These are phyloP conservation scores for Petaurus breviceps DNA, from an alignment of 2,113 vertebrate species.

Conservation along the genomic window DNA sequence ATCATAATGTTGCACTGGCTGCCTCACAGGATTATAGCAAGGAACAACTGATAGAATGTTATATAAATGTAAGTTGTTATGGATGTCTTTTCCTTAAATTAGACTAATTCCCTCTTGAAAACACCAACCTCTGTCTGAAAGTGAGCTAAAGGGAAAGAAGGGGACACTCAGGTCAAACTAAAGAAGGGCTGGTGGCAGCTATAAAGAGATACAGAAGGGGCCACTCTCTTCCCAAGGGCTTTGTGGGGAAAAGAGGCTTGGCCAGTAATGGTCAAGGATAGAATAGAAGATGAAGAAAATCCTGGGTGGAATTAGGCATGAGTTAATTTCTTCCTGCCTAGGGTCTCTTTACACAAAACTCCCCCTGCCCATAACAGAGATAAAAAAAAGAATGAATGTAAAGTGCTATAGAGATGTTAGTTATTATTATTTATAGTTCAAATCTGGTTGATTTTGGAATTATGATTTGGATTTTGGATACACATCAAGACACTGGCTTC, in stretches of 20 bases:
- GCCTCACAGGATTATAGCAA: not conserved
- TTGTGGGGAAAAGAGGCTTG: not conserved
- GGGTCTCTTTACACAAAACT: constrained; percentile 19
- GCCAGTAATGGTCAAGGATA: not conserved
- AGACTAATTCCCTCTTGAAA: not conserved
- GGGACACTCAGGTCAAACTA: not conserved
- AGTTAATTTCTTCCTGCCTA: not conserved
- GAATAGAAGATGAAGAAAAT: not conserved
- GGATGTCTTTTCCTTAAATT: not conserved
- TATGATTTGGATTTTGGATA: constrained; percentile 80
- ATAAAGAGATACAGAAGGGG: not conserved
- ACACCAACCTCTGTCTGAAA: not conserved
- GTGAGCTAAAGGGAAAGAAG: not conserved
- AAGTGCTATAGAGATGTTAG: not conserved
- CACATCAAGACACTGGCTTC: constrained; percentile 82
- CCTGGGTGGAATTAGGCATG: not conserved
- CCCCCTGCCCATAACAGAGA: constrained; percentile 28
- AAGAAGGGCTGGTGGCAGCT: not conserved
- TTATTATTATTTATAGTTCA: constrained; percentile 15
- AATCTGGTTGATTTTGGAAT: constrained; percentile 78
- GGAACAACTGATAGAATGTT: not conserved
- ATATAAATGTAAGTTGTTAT: not conserved
- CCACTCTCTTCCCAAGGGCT: not conserved
- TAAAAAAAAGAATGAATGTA: not conserved
- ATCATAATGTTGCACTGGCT: not conserved